Conservation (phyloP, 2,797 vertebrate genomes). For the Anableps anableps region DNA sequence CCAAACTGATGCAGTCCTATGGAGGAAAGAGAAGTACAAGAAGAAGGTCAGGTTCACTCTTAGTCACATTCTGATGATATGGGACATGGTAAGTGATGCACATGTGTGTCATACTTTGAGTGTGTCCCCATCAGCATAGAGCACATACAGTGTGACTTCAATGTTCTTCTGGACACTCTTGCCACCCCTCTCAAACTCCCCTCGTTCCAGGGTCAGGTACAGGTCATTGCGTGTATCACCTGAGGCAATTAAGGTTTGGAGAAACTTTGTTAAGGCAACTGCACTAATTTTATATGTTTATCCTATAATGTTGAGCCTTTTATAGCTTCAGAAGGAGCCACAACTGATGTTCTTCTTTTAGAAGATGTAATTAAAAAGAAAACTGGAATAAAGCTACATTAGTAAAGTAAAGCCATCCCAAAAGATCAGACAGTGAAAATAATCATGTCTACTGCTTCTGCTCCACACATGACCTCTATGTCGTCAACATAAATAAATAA, state of each 20-base stretch:
- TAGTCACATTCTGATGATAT: constrained; percentile 27
- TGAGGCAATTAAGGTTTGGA: constrained; percentile 56
- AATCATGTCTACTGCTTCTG: constrained; percentile 41
- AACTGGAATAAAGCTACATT: neutral
- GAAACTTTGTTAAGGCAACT: constrained; percentile 13
- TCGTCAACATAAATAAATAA: constrained; percentile 64
- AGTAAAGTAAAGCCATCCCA: constrained; percentile 27
- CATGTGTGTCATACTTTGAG: constrained; percentile 86
- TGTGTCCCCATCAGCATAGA: constrained; percentile 96
- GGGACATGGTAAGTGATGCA: constrained; percentile 13
- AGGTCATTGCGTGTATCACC: constrained; percentile 97
- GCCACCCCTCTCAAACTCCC: constrained; percentile 97
- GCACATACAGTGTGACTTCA: constrained; percentile 96
- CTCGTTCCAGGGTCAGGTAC: constrained; percentile 94
- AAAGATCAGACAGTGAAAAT: constrained; percentile 27
- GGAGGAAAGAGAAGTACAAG: constrained; percentile 26
- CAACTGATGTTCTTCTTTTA: neutral
- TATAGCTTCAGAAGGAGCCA: constrained; percentile 22
- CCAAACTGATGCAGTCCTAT: constrained; percentile 97
- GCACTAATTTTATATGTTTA: constrained; percentile 3
- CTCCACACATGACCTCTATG: constrained; percentile 34
- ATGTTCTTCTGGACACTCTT: constrained; percentile 99
- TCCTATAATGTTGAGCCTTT: constrained; percentile 11
- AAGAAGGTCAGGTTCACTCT: constrained; percentile 18
- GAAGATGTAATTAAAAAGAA: neutral